A percentile compares a stretch with the other conserved stretches of the same genome.
phyloP scores from a whole-genome alignment of 2,888 invertebrate species.

The Leucophenga montana region DNA sequence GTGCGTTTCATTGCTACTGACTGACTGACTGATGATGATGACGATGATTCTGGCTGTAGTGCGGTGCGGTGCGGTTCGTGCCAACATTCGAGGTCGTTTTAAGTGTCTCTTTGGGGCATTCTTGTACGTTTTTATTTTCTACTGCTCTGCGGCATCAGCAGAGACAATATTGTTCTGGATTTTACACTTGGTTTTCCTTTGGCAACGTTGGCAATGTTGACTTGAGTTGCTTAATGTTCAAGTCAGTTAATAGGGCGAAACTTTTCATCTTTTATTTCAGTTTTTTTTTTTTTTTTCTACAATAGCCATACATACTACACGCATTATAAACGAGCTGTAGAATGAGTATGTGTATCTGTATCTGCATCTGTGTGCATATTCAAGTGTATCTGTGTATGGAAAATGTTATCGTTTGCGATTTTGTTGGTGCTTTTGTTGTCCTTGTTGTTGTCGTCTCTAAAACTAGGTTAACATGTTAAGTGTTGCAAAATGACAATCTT shows the following conservation, averaged over 20 bases:
- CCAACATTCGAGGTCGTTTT: conserved; percentile 44
- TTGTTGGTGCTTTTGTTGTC: conserved; percentile 21
- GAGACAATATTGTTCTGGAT: conserved; percentile 19
- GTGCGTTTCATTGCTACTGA: not conserved
- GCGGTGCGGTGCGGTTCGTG: not conserved
- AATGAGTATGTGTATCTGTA: conserved; percentile 4
- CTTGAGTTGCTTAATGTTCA: conserved; percentile 34
- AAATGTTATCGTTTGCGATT: conserved; percentile 32
- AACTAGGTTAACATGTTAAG: conserved; percentile 36
- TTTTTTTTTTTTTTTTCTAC: conserved; percentile 32
- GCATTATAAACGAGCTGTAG: not conserved
- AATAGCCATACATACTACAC: not conserved
- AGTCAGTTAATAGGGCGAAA: conserved; percentile 42
- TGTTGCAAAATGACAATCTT: conserved; percentile 30
- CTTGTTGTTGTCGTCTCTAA: conserved; percentile 6
- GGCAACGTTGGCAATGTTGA: conserved; percentile 11
- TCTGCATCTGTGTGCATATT: conserved; percentile 1
- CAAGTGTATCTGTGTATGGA: conserved; percentile 14
- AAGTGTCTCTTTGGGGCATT: conserved; percentile 48
- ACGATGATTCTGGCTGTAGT: not conserved
- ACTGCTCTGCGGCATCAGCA: not conserved
- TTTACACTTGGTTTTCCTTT: conserved; percentile 21
- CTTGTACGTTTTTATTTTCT: conserved; percentile 35
- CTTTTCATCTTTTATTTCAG: conserved; percentile 36
- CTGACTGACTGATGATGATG: conserved; percentile 7